Conservation (phyloP, 2,113 vertebrate species). For the Probosciger aterrimus region DNA sequence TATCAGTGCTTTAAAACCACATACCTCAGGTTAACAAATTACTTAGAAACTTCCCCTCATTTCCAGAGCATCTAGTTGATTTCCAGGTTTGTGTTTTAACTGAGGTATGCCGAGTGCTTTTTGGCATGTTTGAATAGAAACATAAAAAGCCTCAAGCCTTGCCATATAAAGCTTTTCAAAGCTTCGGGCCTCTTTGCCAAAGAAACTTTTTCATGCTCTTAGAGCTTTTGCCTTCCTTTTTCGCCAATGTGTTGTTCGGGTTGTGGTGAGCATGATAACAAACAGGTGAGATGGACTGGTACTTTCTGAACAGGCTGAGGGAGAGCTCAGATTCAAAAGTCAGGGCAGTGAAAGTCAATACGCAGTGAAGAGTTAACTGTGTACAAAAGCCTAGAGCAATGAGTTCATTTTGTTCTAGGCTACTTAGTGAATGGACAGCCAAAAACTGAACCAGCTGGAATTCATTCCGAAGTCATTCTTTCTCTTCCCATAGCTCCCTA, state of each 20-base stretch:
- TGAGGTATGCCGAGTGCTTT: not conserved
- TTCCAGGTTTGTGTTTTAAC: not conserved
- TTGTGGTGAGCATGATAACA: not conserved
- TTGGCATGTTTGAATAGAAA: slow-evolving; percentile 16
- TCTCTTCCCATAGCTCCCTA: not conserved
- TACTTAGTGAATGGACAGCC: not conserved
- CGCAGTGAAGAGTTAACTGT: not conserved
- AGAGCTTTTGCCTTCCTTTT: not conserved
- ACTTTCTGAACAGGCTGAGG: not conserved
- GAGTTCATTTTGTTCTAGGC: slow-evolving; percentile 34
- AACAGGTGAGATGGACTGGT: not conserved
- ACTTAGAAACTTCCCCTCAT: not conserved
- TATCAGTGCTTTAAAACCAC: not conserved
- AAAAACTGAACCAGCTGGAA: not conserved
- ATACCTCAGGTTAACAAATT: not conserved
- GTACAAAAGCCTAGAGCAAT: not conserved
- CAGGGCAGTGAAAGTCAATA: not conserved
- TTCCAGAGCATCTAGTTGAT: not conserved
- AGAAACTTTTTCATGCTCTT: not conserved
- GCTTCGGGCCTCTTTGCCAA: not conserved
- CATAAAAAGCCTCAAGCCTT: slow-evolving; percentile 8
- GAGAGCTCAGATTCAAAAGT: not conserved
- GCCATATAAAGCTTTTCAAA: slow-evolving; percentile 35
- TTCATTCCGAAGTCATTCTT: not conserved
- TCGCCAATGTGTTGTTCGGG: not conserved